Base-by-base conservation (phyloP, 1,140 invertebrate genomes). In the Drosophila truncata region DNA sequence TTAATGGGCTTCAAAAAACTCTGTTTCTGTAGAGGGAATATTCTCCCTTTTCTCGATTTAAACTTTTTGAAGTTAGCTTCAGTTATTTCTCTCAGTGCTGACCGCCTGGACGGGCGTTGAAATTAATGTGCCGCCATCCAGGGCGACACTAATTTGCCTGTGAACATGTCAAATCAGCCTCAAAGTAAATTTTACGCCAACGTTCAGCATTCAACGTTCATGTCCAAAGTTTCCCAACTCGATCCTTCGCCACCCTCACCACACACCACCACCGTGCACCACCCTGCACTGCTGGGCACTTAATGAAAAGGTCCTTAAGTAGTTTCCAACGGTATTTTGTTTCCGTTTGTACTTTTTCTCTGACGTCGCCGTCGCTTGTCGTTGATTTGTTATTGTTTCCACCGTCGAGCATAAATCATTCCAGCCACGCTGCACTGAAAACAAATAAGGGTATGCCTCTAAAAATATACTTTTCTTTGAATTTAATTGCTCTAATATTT, bases 261-360 rank as follows among this genome's bases (percentile, higher is more conserved):
- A 64, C 59, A n/a, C 33, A 18, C 44, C 37, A 11, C 55, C 62
- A 50, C 59, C 35, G 20, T 14, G 44, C 20, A 14, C 44, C 44
- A 47, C 44, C 23, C 23, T 47, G 46, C 44, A 31, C 41, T 57
- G 25, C 54, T 64, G 78, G 78, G 78, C 85, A 87, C 84, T 83
- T 90, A 90, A 90, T 90, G 85, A 90, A 90, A 90, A 90, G 85
- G 85, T 90, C 85, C 85, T 90, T 90, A 90, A 90, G 85, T 90
- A 86, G 85, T 90, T 90, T 90, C 85, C 82, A 90, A 90, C 85
- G 85, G 85, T 90, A 90, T 90, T 90, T 90, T 90, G 85, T 90
- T 90, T 90, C 85, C 85, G 85, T 90, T 90, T 90, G 85, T 90
- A 90, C 66, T 81, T 81, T 84, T 83, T 82, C 78, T 67, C 75